Evolutionary conservation across 2,113 vertebrate genomes (phyloP).

Genomic region (Pitta sordida): DNA sequence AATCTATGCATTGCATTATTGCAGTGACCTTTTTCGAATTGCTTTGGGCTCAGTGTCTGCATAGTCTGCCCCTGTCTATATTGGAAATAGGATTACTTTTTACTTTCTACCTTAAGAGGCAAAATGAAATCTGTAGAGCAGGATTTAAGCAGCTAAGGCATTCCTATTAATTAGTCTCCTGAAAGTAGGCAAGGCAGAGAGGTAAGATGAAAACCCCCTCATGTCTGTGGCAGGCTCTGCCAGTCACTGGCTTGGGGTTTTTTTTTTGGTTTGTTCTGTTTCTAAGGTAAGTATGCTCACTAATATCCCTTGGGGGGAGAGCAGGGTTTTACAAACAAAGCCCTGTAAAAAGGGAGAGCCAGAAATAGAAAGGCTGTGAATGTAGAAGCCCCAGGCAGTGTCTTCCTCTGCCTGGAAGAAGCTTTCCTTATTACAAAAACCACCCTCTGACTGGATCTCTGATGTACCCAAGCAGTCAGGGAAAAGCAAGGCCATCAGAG

Average conservation of each 20-base stretch:
- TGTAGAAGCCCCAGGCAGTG: slow-evolving; percentile 30
- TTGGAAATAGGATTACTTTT: slow-evolving; percentile 5
- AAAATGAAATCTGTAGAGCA: not conserved
- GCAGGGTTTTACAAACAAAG: slow-evolving; percentile 19
- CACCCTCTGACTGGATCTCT: not conserved
- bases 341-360: slow-evolving; percentile 38
- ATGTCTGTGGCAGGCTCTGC: not conserved
- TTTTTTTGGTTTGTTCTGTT: not conserved
- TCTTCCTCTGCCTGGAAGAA: slow-evolving; percentile 47
- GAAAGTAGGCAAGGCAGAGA: not conserved
- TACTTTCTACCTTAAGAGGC: not conserved
- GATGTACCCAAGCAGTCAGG: not conserved
- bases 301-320: not conserved
- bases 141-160: not conserved
- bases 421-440: slow-evolving; percentile 23
- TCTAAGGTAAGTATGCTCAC: not conserved
- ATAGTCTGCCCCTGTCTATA: not conserved
- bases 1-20: not conserved
- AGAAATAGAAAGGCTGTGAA: slow-evolving; percentile 49
- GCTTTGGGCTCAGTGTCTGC: not conserved
- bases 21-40: not conserved
- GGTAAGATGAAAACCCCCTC: not conserved
- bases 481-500: not conserved
- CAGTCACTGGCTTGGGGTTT: not conserved
- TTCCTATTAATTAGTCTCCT: not conserved